A percentile compares a stretch with the other conserved stretches of the same genome.
These are phyloP conservation scores for Montipora capricornis DNA, from an alignment of 64 coral and sea anemone genomes.

Conservation along the genomic window DNA sequence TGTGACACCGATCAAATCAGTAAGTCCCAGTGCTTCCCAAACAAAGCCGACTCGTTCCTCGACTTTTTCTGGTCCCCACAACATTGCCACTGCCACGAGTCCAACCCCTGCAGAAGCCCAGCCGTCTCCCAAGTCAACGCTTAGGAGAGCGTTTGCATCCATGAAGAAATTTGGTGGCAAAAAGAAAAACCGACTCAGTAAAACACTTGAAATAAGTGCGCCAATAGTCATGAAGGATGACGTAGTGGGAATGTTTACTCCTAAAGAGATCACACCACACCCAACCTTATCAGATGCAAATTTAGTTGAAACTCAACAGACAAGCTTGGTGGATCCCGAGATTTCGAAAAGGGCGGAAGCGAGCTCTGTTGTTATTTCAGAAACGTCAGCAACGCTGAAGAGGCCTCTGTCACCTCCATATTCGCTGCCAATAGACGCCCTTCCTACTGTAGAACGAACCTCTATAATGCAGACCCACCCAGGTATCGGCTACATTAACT, in stretches of 20 bases:
- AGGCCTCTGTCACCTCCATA: neutral
- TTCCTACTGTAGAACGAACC: neutral
- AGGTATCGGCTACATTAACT: conserved; percentile 77
- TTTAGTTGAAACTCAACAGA: neutral
- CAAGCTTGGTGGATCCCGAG: neutral
- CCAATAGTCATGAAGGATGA: conserved; percentile 61
- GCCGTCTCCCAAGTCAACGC: conserved; percentile 29
- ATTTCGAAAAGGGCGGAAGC: neutral
- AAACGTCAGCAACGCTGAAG: neutral
- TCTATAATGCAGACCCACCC: conserved; percentile 31
- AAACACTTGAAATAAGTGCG: conserved; percentile 68
- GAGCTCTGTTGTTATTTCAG: neutral
- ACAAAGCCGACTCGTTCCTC: conserved; percentile 23
- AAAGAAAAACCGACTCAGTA: conserved; percentile 55
- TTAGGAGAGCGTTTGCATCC: conserved; percentile 59
- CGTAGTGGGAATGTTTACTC: neutral
- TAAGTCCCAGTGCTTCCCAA: conserved; percentile 29
- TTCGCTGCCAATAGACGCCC: neutral
- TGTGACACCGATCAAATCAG: conserved; percentile 8
- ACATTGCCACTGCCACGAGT: neutral
- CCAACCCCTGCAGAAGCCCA: conserved; percentile 15
- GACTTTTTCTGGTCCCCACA: conserved; percentile 12
- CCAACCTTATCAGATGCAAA: neutral
- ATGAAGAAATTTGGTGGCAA: conserved; percentile 62
- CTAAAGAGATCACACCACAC: conserved; percentile 4